Conservation (phyloP, 2,797 vertebrate genomes). For the Micromesistius poutassou region DNA sequence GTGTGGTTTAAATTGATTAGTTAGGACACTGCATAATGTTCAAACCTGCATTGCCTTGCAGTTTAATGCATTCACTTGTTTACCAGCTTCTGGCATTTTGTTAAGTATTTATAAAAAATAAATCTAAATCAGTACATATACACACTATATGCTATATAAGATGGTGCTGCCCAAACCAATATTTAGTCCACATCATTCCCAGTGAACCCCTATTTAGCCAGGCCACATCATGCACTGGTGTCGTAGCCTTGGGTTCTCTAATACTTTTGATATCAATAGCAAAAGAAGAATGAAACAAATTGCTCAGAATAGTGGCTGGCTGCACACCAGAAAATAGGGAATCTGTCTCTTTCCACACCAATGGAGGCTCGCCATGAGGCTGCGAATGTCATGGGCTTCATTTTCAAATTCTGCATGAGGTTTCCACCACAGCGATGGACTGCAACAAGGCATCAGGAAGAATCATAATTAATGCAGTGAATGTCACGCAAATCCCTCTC, state of each 20-base stretch:
- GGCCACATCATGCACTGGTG: background rate
- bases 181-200: background rate
- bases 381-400: conserved; percentile 47
- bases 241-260: conserved; percentile 54
- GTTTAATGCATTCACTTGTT: conserved; percentile 3
- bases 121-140: background rate
- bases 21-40: conserved; percentile 16
- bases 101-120: no score
- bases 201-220: background rate
- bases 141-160: background rate
- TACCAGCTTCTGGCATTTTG: background rate
- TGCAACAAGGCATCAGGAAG: conserved; percentile 24
- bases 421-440: conserved; percentile 25
- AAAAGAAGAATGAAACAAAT: conserved; percentile 68
- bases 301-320: conserved; percentile 55
- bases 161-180: background rate
- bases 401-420: conserved; percentile 50
- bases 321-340: conserved; percentile 41
- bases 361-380: conserved; percentile 50
- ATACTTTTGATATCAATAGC: conserved; percentile 66
- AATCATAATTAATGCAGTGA: conserved; percentile 66
- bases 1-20: conserved; percentile 27
- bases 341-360: conserved; percentile 57
- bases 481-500: conserved; percentile 23
- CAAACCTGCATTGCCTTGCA: conserved; percentile 17